Percentiles rank a stretch among this genome's conserved stretches.
Conservation (phyloP, 2,888 invertebrate genomes). For the Xylocampa areola region DNA sequence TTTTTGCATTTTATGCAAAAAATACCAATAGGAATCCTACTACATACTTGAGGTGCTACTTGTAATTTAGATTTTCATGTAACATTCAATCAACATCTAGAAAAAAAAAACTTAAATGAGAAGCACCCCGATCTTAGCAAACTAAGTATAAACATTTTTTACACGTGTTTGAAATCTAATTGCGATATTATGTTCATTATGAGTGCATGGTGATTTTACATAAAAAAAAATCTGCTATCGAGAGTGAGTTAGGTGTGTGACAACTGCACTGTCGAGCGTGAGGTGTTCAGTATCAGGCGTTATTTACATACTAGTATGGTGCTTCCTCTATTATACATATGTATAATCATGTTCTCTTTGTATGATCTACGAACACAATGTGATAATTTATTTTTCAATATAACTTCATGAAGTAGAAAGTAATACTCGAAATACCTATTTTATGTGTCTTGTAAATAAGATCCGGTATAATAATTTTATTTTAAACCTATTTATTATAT, state of each 20-base stretch:
- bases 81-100: too few species aligned
- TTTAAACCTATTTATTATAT: slow-evolving; percentile 39
- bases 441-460: slow-evolving; percentile 46
- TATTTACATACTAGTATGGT: slow-evolving; percentile 18
- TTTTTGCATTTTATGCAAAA: too few species aligned
- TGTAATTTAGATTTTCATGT: too few species aligned
- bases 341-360: slow-evolving; percentile 12
- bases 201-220: too few species aligned
- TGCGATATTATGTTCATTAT: too few species aligned
- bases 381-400: slow-evolving; percentile 43
- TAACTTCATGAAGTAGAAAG: slow-evolving; percentile 33
- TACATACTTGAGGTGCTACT: too few species aligned
- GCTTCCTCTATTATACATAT: slow-evolving; percentile 20
- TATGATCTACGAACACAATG: slow-evolving; percentile 35
- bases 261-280: neutral
- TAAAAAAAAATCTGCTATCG: too few species aligned
- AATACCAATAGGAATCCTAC: too few species aligned
- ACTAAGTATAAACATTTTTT: too few species aligned
- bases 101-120: too few species aligned
- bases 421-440: slow-evolving; percentile 54
- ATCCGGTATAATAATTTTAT: slow-evolving; percentile 21
- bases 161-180: too few species aligned
- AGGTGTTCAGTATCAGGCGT: slow-evolving; percentile 17
- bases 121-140: too few species aligned
- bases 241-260: neutral